These are phyloP conservation scores for Aphelenchoides avenae DNA, from an alignment of 1,140 invertebrate species.

Conservation along the genomic window DNA sequence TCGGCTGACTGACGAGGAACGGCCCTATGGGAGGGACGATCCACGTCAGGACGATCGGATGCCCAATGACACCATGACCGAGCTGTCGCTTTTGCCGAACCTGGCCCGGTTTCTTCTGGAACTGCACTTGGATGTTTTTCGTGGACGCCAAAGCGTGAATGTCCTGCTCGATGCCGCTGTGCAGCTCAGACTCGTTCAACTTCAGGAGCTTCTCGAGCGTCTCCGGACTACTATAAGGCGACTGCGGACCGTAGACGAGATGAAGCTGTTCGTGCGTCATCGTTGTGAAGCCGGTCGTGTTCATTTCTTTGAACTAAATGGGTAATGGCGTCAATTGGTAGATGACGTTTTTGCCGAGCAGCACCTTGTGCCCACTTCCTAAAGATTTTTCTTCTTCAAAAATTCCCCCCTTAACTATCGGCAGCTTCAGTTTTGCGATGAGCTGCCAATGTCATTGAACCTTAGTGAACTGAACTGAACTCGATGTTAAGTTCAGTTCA, in stretches of 20 bases:
- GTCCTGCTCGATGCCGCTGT: slow-evolving; percentile 18
- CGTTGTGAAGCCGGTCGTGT: slow-evolving; percentile 30
- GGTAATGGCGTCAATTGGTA: not conserved
- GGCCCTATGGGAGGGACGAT: slow-evolving; percentile 9
- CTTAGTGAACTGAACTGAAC: too few species aligned
- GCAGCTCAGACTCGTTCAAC: slow-evolving; percentile 14
- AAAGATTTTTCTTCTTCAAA: too few species aligned
- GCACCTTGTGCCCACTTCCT: not conserved
- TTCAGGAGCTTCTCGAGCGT: slow-evolving; percentile 16
- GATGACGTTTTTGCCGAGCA: not conserved
- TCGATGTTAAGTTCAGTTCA: too few species aligned
- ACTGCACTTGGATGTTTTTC: slow-evolving; percentile 10
- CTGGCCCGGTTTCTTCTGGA: slow-evolving; percentile 4
- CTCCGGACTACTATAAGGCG: slow-evolving; percentile 39
- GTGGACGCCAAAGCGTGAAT: slow-evolving; percentile 17
- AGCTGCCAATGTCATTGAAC: too few species aligned
- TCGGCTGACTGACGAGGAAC: slow-evolving; percentile 2
- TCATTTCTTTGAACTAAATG: slow-evolving; percentile 36
- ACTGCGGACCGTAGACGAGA: slow-evolving; percentile 35
- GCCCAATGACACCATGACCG: not conserved
- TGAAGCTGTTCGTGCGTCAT: slow-evolving; percentile 35
- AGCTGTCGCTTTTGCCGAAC: not conserved
- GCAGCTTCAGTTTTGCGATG: too few species aligned
- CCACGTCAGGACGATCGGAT: slow-evolving; percentile 26
- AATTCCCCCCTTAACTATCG: too few species aligned